A percentile compares a stretch with the other conserved stretches of the same genome.
Conservation (phyloP, 2,888 invertebrate genomes). For the Latrodectus hesperus region DNA sequence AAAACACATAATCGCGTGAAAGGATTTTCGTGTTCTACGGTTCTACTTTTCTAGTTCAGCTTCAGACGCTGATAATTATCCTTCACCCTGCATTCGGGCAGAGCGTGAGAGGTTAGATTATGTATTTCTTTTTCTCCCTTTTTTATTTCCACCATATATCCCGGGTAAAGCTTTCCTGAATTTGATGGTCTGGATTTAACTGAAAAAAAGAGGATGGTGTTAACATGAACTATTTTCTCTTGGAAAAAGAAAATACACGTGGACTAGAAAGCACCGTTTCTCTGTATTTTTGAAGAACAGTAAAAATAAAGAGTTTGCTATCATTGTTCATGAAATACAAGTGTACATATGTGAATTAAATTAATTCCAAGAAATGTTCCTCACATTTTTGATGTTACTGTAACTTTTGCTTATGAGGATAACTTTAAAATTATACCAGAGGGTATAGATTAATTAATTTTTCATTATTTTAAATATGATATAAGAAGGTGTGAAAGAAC, state of each 20-base stretch:
- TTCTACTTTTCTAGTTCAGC: slow-evolving; percentile 15
- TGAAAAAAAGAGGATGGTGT: background rate
- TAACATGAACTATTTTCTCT: background rate
- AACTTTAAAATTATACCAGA: no score
- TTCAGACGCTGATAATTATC: slow-evolving; percentile 46
- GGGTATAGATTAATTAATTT: no score
- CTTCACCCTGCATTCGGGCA: slow-evolving; percentile 29
- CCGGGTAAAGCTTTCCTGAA: background rate
- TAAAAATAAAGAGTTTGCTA: no score
- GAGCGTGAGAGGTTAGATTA: slow-evolving; percentile 8
- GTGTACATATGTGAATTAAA: no score
- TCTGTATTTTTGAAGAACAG: no score
- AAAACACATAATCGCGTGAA: slow-evolving; percentile 44
- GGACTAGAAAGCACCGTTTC: no score
- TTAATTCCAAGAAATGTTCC: no score
- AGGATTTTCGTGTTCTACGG: slow-evolving; percentile 46
- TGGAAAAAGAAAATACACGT: background rate
- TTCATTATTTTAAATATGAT: no score
- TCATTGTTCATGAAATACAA: no score
- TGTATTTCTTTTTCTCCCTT: background rate
- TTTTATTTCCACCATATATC: background rate
- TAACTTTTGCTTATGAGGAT: no score
- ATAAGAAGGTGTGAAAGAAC: no score
- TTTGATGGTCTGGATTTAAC: background rate
- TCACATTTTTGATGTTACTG: no score